Conservation (phyloP, 2,113 vertebrate genomes). For the Pachycephala philippinensis region DNA sequence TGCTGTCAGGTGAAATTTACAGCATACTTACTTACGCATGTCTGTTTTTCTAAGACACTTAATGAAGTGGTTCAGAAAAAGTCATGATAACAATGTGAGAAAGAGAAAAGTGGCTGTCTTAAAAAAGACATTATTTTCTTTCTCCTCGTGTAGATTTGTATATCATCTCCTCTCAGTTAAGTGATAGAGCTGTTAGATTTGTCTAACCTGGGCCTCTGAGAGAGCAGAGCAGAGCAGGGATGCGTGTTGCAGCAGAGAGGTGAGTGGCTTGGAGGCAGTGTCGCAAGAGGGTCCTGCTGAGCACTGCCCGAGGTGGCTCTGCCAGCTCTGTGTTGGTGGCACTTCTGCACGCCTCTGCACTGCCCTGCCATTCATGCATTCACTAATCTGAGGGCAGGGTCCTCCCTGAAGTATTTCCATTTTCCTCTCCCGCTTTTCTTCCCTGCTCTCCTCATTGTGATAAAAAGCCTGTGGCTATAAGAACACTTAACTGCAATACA, state of each 20-base stretch:
- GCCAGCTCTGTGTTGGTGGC: background rate
- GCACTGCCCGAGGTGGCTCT: background rate
- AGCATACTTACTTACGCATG: rapidly evolving
- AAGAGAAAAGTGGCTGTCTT: background rate
- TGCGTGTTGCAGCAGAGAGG: background rate
- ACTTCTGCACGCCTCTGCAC: background rate
- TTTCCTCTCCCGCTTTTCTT: background rate
- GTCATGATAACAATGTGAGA: background rate
- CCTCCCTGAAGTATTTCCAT: background rate
- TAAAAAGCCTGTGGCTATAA: constrained; percentile 47
- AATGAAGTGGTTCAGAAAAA: background rate
- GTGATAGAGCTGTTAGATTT: background rate
- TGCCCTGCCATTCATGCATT: background rate
- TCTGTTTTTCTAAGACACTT: background rate
- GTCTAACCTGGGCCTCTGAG: background rate
- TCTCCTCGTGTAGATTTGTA: background rate
- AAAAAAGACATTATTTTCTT: background rate
- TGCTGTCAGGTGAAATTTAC: background rate
- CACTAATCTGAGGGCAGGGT: background rate
- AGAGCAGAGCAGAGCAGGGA: background rate
- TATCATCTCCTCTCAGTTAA: background rate
- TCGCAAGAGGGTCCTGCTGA: background rate
- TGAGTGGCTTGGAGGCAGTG: background rate
- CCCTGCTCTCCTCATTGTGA: constrained; percentile 8
- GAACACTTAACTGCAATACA: constrained; percentile 35